Evolutionary conservation across 2,113 vertebrate genomes (phyloP).

Genomic region (Brachirus orientalis): DNA sequence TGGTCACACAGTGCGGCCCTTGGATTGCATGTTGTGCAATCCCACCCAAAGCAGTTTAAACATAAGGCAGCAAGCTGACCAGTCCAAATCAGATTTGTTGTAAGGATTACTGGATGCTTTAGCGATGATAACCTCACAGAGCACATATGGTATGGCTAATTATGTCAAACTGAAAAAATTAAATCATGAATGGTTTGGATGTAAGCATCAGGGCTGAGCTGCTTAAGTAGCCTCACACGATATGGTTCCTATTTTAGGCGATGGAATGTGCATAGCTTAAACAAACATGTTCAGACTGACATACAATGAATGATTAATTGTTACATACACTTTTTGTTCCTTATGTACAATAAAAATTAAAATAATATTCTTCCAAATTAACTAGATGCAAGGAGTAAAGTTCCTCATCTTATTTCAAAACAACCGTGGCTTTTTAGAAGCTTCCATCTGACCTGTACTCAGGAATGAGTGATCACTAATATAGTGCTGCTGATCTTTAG

Average conservation of each 20-base stretch:
- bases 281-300: neutral
- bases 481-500: no score
- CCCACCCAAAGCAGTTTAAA: constrained; percentile 73
- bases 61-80: constrained; percentile 44
- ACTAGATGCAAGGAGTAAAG: no score
- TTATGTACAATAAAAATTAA: neutral
- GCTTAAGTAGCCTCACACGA: constrained; percentile 50
- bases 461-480: no score
- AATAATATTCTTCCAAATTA: constrained; percentile 2
- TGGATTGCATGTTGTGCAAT: constrained; percentile 74
- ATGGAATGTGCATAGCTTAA: neutral
- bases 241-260: constrained; percentile 19
- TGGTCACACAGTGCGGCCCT: constrained; percentile 23
- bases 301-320: constrained; percentile 17
- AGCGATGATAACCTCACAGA: constrained; percentile 67
- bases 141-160: constrained; percentile 75
- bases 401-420: no score
- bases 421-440: no score
- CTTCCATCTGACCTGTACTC: no score
- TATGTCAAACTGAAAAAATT: constrained; percentile 60
- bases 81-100: constrained; percentile 61
- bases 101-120: constrained; percentile 68
- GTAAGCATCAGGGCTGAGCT: constrained; percentile 36
- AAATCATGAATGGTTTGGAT: constrained; percentile 40
- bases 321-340: constrained; percentile 3